A percentile compares a stretch with the other conserved stretches of the same genome.
Conservation (phyloP, 1,140 invertebrate species). For the Tetraneura akinire region DNA sequence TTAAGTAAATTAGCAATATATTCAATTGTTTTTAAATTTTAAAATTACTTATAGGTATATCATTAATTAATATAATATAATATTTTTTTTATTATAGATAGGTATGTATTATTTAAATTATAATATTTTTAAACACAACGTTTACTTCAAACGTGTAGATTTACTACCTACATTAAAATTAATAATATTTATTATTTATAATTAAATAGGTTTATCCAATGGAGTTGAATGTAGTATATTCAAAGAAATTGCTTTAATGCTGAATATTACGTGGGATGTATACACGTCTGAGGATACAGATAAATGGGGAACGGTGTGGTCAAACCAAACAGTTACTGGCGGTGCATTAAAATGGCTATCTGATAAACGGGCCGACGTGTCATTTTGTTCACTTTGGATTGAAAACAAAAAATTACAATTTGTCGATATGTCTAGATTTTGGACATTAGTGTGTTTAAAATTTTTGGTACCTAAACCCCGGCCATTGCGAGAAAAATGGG, state of each 20-base stretch:
- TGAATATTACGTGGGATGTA: slow-evolving; percentile 37
- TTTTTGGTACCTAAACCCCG: slow-evolving; percentile 50
- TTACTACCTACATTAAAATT: too few species aligned
- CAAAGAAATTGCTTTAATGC: slow-evolving; percentile 22
- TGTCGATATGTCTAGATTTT: slow-evolving; percentile 49
- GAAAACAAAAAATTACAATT: slow-evolving; percentile 8
- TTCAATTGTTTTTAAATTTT: too few species aligned
- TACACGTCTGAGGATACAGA: slow-evolving; percentile 14
- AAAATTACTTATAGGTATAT: too few species aligned
- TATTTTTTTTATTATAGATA: too few species aligned
- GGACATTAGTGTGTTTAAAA: slow-evolving; percentile 44
- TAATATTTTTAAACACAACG: not conserved
- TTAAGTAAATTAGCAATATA: not conserved
- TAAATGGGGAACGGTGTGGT: slow-evolving; percentile 43
- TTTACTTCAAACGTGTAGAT: too few species aligned
- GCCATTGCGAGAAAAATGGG: slow-evolving; percentile 40
- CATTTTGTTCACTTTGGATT: slow-evolving; percentile 51
- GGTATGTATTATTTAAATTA: too few species aligned
- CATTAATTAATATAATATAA: too few species aligned
- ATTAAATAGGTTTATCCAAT: slow-evolving; percentile 11
- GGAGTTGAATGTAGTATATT: slow-evolving; percentile 51
- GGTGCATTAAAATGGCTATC: slow-evolving; percentile 37
- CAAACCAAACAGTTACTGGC: slow-evolving; percentile 25
- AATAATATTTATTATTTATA: not conserved
- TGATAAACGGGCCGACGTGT: slow-evolving; percentile 25